These are phyloP conservation scores for Neolamprologus sp. DNA, from an alignment of 2,113 vertebrate species.

Conservation along the genomic window DNA sequence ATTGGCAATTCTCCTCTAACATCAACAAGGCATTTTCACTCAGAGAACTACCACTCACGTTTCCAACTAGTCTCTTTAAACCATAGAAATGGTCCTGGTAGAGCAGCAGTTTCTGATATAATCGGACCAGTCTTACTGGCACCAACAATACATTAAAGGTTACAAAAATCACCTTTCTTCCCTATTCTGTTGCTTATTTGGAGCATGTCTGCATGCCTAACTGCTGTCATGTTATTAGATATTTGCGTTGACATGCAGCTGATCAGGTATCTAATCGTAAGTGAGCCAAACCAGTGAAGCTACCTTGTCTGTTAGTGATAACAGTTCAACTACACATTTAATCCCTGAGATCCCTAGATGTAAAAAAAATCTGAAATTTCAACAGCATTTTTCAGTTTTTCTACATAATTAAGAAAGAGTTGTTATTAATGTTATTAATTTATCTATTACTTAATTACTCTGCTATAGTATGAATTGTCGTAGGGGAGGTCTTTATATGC, in stretches of 20 bases:
- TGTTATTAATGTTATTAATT: not conserved
- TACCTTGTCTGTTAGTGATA: not conserved
- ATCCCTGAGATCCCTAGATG: not conserved
- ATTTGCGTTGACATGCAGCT: not conserved
- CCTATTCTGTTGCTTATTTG: rapidly evolving
- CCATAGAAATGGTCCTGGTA: rapidly evolving
- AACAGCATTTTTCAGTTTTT: not conserved
- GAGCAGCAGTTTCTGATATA: not conserved
- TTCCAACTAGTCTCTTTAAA: not conserved
- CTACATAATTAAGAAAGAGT: not conserved
- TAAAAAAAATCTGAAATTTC: not conserved
- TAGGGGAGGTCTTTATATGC: not conserved
- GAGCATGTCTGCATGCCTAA: not conserved
- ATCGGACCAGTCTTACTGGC: not conserved
- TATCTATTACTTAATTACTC: not conserved
- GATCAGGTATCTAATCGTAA: rapidly evolving
- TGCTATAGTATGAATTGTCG: not conserved
- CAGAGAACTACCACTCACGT: not conserved
- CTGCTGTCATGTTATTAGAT: not conserved
- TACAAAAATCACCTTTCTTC: not conserved
- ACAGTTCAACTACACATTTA: not conserved
- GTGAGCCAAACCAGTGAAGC: not conserved
- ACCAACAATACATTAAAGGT: not conserved
- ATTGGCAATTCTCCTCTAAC: not conserved
- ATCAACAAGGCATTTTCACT: not conserved